Percentiles rank a stretch among this genome's conserved stretches.
These are phyloP conservation scores for Tribolium freemani DNA, from an alignment of 2,888 invertebrate species.

Conservation along the genomic window DNA sequence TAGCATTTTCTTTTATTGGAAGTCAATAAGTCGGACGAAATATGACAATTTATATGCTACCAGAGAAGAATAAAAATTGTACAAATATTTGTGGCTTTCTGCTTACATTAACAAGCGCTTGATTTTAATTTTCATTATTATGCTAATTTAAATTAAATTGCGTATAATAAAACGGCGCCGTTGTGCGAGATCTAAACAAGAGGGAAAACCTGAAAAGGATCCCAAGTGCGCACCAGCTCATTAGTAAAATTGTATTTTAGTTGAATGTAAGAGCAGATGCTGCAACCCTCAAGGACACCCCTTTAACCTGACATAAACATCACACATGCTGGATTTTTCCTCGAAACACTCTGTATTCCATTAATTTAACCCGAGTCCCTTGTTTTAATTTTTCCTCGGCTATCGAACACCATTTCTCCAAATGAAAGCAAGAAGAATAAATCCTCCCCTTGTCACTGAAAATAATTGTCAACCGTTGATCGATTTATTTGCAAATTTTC, in stretches of 20 bases:
- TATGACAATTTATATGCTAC: background rate
- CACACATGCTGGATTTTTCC: too few relatives aligned
- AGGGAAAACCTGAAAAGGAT: constrained; percentile 20
- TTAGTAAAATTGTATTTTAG: constrained; percentile 46
- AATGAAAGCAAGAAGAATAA: too few relatives aligned
- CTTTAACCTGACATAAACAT: background rate
- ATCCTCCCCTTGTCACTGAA: too few relatives aligned
- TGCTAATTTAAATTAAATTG: constrained; percentile 37
- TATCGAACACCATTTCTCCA: too few relatives aligned
- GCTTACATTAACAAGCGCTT: constrained; percentile 20
- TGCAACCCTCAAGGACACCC: constrained; percentile 22
- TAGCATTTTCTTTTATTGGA: background rate
- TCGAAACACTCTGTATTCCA: too few relatives aligned
- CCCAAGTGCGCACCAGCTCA: constrained; percentile 39
- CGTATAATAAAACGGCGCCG: constrained; percentile 28
- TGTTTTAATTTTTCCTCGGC: too few relatives aligned
- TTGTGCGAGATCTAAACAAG: constrained; percentile 20
- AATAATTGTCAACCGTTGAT: too few relatives aligned
- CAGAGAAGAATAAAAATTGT: background rate
- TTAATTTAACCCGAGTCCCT: too few relatives aligned
- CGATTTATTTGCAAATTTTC: too few relatives aligned
- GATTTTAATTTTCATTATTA: constrained; percentile 33
- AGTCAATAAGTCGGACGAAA: background rate
- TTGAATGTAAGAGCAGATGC: constrained; percentile 43
- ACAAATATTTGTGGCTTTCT: constrained; percentile 21